A percentile compares a stretch with the other conserved stretches of the same genome.
Evolutionary conservation across 2,888 invertebrate species (phyloP).

Genomic region (Calameuta filiformis): DNA sequence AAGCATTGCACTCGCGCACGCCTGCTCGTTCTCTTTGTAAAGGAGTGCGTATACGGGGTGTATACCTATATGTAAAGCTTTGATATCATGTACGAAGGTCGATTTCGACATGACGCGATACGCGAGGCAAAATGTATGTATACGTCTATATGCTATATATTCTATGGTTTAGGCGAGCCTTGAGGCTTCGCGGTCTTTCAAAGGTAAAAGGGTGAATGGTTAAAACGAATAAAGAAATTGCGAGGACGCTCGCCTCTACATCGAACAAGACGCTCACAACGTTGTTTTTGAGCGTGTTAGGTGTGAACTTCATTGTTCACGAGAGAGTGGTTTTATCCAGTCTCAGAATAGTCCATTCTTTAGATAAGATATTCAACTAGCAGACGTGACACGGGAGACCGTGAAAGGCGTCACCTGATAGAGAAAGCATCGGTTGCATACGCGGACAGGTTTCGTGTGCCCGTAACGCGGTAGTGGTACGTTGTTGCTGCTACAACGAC

Average conservation of each 20-base stretch:
- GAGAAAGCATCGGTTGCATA: slow-evolving; percentile 89
- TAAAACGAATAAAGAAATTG: neutral
- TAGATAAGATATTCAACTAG: slow-evolving; percentile 53
- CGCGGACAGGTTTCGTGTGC: slow-evolving; percentile 91
- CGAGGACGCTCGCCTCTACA: neutral
- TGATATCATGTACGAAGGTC: neutral
- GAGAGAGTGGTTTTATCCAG: neutral
- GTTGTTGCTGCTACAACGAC: slow-evolving; percentile 91
- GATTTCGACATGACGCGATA: neutral
- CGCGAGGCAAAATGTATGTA: neutral
- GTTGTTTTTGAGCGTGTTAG: neutral
- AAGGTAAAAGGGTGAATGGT: neutral
- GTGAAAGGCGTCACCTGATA: slow-evolving; percentile 77
- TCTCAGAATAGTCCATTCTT: neutral
- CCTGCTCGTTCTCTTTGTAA: neutral
- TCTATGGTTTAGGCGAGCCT: neutral
- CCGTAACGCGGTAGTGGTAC: slow-evolving; percentile 94
- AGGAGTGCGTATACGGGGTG: neutral
- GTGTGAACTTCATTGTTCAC: neutral
- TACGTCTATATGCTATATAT: neutral
- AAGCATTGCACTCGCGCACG: neutral
- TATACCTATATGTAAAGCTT: neutral
- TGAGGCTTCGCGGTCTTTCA: neutral
- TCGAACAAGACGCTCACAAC: neutral
- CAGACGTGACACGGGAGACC: slow-evolving; percentile 53